Base-by-base conservation (phyloP, 2,113 vertebrate genomes). In the Copsychus sechellarum region DNA sequence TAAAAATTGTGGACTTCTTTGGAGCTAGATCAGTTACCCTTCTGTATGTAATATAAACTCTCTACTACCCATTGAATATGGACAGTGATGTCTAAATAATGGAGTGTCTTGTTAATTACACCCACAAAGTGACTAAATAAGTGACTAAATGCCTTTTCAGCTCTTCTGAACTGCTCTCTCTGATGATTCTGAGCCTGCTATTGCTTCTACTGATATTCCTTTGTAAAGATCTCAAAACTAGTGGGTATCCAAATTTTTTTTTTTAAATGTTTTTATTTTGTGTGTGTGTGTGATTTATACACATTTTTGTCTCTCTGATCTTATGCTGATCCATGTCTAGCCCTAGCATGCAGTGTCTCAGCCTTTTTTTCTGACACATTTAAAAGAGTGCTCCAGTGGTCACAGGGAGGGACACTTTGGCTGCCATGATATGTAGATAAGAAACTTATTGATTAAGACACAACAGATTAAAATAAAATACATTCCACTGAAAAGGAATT, bases 101-200 rank as follows among this genome's bases (percentile, higher is more conserved):
- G 54, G 3, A 50, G 5, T 8, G 6, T 48, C 38, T 33, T 57
- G 34, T 54, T 58, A 87, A 54, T 54, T 6, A 21, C 26, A 53
- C 10, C 12, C 24, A 26, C 12, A 5, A 64, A 83, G 17, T 0
- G 0, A 31, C 34, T 26, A 58, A n/a, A 36, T 53, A n/a, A 83
- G 17, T 0, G 0, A 31, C 33, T 26, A 58, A 36, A 40, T 53
- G 31, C 18, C 7, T 42, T 92, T 85, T 23, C 61, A 88, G 20
- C 26, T 70, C 43, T 56, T 88, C 47, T 42, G 50, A 51, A 38
- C 26, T 54, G 10, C 17, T 9, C 6, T 51, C 12, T 38, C n/a
- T 79, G 42, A 12, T 48, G 42, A 28, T 2, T 6, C 22, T 57
- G 22, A 62, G 28, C 26, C 22, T 1, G 2, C 26, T 15, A 4